Base-by-base conservation (phyloP, 2,888 invertebrate species). In the Urechis unicinctus region DNA sequence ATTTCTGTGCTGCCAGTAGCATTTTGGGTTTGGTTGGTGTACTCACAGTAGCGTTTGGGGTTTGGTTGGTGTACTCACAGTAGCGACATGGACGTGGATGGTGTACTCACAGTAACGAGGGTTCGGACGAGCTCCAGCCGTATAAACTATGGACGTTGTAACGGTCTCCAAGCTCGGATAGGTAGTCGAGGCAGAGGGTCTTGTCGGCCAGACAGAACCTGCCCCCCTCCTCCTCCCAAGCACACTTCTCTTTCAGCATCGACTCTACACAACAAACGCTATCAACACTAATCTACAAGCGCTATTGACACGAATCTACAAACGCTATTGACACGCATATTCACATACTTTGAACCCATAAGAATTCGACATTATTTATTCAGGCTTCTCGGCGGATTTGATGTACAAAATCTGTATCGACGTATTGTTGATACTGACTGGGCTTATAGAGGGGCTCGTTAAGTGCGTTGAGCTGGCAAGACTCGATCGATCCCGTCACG, bases 121-220 rank as follows among this genome's bases (percentile, higher is more conserved):
- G 83, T 47, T 85, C 82, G 0, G 88, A 85, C 72, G 91, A 89
- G n/a, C 84, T 83, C 57, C 85, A 82, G 1, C 87, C 88, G 71
- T 87, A 89, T 59, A 89, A 72, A 79, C 88, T 90, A 75, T 92
- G 91, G 44, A 88, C 78, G 74, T 91, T 82, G 70, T 86, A 88
- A 74, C 91, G 91, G 36, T 52, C 53, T 2, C 55, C 58, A 24
- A 46, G 44, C 1, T 36, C 44, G 31, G 55, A 56, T n/a, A 36
- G 29, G 21, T 53, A 52, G 44, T 56, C 54, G 55, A 61, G 55
- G 45, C 66, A 66, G 4, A 66, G 17, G 2, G 66, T 66, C 55
- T 66, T 66, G 30, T 61, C 60, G 17, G 36, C 36, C 36, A 36
- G 17, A 17, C 36, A 36, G 36, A 36, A 36, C 36, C 36, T 13